phyloP scores from a whole-genome alignment of 1,140 invertebrate species.

The Delia radicum region DNA sequence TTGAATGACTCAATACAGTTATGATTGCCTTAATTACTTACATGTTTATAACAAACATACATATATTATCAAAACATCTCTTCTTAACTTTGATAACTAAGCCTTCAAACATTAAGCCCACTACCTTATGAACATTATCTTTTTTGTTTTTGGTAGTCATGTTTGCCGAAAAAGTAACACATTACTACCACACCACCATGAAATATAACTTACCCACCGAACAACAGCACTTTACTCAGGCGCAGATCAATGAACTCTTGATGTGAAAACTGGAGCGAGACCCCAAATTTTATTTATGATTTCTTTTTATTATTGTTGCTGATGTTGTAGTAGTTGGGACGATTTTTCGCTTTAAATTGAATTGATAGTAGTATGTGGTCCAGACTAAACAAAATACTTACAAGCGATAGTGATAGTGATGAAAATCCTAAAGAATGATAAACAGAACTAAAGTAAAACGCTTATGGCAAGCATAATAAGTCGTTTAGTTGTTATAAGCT shows the following conservation, averaged over 20 bases:
- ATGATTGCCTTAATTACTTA: too few species aligned
- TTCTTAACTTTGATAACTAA: too few species aligned
- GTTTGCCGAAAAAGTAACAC: too few species aligned
- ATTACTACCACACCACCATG: too few species aligned
- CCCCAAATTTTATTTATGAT: conserved; percentile 46
- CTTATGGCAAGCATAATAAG: too few species aligned
- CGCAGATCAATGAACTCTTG: conserved; percentile 53
- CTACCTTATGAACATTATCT: too few species aligned
- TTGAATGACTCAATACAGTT: too few species aligned
- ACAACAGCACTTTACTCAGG: conserved; percentile 24
- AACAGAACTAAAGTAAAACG: not conserved
- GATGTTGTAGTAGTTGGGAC: not conserved
- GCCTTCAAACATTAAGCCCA: too few species aligned
- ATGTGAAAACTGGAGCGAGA: conserved; percentile 54
- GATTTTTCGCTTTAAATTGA: not conserved
- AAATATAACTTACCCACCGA: too few species aligned
- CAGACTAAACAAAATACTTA: not conserved
- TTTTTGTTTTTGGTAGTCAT: too few species aligned
- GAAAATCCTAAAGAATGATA: not conserved
- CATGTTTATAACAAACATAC: too few species aligned
- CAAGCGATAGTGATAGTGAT: not conserved
- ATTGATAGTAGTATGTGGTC: not conserved
- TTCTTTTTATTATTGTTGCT: not conserved
- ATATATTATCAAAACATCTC: too few species aligned
- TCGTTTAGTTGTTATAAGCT: not conserved